Evolutionary conservation across 2,888 invertebrate species (phyloP), one percentile per base, ranked within the genome.

Genomic region (Eueremaeus valkanovi): DNA sequence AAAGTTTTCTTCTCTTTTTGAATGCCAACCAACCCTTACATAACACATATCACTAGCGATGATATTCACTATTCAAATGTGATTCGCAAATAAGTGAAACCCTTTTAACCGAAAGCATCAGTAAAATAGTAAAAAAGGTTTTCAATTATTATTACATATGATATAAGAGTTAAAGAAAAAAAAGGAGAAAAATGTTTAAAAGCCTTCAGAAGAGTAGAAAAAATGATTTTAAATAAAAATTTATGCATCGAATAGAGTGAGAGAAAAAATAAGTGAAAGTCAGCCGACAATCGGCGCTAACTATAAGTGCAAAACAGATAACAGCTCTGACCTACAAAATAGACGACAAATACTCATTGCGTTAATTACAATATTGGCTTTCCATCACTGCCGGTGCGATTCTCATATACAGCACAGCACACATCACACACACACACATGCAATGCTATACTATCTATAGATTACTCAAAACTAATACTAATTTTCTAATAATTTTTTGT

Each of bases 101-200:
- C 66, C 66, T 66, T 66, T 66, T 66, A 66, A 66, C 66, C 66
- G 40, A 66, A 66, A 66, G 66, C 66, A 66, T 66, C 9, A 58
- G 58, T 49, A 49, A n/a, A n/a, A n/a, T n/a, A n/a, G n/a, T n/a
- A 33, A 40, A 66, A 66, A 66, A 66, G 66, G 66, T 66, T 66
- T 66, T 66, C 66, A 66, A 36, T 66, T 66, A 66, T 66, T 66
- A 66, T 66, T 66, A 31, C 33, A 66, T 66, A 31, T 40, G 18
- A 66, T 66, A 66, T 66, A 66, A 40, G 66, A 21, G 40, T 21
- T 24, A 66, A 33, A 29, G 29, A 36, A 63, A n/a, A 58, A 29
- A 58, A 24, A 58, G 29, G 13, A 29, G 13, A 24, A 58, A 58
- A 58, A 58, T 5, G 11, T 58, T 58, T 58, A 58, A 58, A 58